Percentiles rank a stretch among this genome's conserved stretches.
Conservation (phyloP, 2,797 vertebrate genomes). For the Coendou prehensilis region DNA sequence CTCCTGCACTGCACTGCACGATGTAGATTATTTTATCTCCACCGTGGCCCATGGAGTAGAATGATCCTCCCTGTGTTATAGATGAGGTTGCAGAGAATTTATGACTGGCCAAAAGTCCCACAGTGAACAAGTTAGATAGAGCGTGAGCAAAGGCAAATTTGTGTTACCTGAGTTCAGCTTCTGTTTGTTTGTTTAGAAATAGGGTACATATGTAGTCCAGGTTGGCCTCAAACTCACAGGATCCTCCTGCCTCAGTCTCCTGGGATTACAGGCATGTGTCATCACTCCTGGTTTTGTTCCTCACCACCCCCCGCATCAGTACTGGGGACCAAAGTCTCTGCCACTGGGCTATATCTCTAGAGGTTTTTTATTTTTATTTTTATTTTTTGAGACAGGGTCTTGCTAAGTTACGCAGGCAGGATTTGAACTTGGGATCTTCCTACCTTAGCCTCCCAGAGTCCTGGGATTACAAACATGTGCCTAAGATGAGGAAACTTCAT, state of each 20-base stretch:
- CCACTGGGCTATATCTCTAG: not conserved
- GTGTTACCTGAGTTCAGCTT: not conserved
- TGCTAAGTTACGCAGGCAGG: not conserved
- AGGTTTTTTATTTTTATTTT: not conserved
- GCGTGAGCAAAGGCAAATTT: not conserved
- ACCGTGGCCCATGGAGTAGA: not conserved
- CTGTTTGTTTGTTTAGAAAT: not conserved
- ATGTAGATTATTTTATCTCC: not conserved
- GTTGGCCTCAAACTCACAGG: not conserved
- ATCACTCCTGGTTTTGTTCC: not conserved
- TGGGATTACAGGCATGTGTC: not conserved
- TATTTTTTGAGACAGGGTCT: not conserved
- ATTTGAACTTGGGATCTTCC: not conserved
- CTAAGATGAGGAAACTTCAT: not conserved
- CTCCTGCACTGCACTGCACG: not conserved
- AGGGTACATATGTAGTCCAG: not conserved
- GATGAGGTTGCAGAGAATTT: not conserved
- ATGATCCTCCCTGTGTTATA: not conserved
- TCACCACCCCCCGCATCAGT: not conserved
- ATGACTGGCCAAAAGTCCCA: not conserved
- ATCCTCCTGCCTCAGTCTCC: not conserved
- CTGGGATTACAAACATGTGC: not conserved
- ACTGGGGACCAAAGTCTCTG: not conserved
- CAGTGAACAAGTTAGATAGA: not conserved
- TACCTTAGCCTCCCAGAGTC: not conserved